These are phyloP conservation scores for Alligator mississippiensis DNA, from an alignment of 2,113 vertebrate species.

Conservation along the genomic window DNA sequence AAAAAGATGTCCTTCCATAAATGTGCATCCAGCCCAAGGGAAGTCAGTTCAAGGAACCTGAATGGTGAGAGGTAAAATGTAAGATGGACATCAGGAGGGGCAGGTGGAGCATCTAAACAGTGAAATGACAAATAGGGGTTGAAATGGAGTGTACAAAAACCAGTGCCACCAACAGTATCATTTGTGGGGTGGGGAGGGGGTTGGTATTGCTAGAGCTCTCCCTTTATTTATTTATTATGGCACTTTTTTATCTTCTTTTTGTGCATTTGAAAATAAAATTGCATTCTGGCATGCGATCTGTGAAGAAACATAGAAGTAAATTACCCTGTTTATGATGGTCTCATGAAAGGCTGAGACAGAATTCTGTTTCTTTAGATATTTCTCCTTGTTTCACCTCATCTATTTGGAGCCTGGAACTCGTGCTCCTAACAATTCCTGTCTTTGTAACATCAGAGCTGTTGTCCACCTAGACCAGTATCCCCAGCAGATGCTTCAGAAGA, in stretches of 20 bases:
- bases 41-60: background rate
- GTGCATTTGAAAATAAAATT: background rate
- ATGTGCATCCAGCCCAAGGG: rapidly evolving
- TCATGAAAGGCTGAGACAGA: background rate
- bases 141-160: background rate
- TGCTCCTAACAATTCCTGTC: background rate
- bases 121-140: background rate
- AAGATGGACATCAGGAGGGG: background rate
- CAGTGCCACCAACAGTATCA: background rate
- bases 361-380: background rate
- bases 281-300: background rate
- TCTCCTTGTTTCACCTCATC: background rate
- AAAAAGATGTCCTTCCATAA: rapidly evolving
- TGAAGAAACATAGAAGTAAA: background rate
- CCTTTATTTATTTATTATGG: conserved; percentile 44
- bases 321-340: conserved; percentile 41
- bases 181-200: background rate
- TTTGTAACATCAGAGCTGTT: background rate
- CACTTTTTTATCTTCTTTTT: conserved; percentile 19
- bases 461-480: rapidly evolving
- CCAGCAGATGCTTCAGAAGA: background rate
- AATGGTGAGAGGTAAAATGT: background rate
- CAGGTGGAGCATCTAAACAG: background rate
- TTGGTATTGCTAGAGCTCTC: background rate
- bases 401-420: background rate